Conservation (phyloP, 2,113 vertebrate genomes). For the Elgaria multicarinata region DNA sequence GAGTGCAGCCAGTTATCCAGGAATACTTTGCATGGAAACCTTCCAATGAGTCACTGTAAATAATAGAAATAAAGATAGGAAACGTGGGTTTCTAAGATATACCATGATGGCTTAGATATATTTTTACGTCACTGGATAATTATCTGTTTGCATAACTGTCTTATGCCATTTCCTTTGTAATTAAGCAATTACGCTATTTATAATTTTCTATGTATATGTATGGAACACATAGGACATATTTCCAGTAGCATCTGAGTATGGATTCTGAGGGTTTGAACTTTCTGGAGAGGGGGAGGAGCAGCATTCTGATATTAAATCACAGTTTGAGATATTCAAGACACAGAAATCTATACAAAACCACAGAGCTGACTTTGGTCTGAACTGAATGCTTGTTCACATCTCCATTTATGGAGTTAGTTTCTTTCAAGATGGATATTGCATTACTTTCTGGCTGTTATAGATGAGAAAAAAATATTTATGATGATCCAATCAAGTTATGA, state of each 20-base stretch:
- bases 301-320: slow-evolving; percentile 26
- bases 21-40: neutral
- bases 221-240: slow-evolving; percentile 13
- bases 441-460: slow-evolving; percentile 45
- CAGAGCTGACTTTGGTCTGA: slow-evolving; percentile 38
- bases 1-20: too few species aligned
- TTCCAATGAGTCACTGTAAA: neutral
- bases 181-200: neutral
- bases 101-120: neutral
- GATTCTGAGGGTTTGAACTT: neutral
- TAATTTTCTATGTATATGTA: neutral
- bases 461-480: slow-evolving; percentile 46
- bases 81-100: neutral
- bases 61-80: neutral
- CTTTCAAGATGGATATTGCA: slow-evolving; percentile 32
- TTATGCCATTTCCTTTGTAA: neutral
- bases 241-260: neutral
- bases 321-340: neutral
- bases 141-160: neutral
- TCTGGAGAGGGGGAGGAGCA: neutral
- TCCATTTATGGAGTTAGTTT: slow-evolving; percentile 63
- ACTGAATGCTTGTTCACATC: slow-evolving; percentile 36
- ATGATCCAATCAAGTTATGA: slow-evolving; percentile 59
- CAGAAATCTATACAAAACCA: slow-evolving; percentile 41
- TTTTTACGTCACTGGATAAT: neutral